These are phyloP conservation scores for Eilema caniola DNA, from an alignment of 2,888 invertebrate genomes.

Conservation along the genomic window DNA sequence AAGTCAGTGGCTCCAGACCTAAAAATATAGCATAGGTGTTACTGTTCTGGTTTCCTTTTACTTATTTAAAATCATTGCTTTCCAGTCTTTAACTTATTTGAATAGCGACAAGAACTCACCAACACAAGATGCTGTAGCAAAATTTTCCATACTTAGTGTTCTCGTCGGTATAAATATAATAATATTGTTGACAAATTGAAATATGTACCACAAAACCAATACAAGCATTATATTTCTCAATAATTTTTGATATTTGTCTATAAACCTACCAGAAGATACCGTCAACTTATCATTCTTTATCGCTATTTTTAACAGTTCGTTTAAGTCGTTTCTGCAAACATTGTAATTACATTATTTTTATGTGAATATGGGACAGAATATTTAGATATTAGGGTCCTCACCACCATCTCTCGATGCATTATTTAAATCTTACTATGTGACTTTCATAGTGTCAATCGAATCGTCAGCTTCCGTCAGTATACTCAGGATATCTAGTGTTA, in stretches of 20 bases:
- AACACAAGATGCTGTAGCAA: constrained; percentile 54
- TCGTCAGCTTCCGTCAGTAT: too few species aligned
- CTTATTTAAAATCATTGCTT: background rate
- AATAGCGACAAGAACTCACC: constrained; percentile 45
- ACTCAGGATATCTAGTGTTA: too few species aligned
- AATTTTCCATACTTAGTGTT: constrained; percentile 47
- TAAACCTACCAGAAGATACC: constrained; percentile 36
- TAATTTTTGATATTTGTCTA: constrained; percentile 35
- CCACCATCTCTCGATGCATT: too few species aligned
- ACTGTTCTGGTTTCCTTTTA: too few species aligned
- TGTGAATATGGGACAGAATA: too few species aligned
- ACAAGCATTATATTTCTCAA: constrained; percentile 55
- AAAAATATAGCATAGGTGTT: constrained; percentile 15
- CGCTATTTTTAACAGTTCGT: constrained; percentile 44
- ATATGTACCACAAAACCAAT: constrained; percentile 53
- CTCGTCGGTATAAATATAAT: constrained; percentile 56
- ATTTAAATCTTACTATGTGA: too few species aligned
- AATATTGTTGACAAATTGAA: constrained; percentile 58
- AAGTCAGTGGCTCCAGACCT: constrained; percentile 47
- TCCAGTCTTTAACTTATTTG: background rate
- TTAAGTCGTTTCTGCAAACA: constrained; percentile 47
- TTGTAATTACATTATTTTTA: background rate
- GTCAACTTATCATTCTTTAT: constrained; percentile 50
- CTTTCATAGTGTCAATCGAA: too few species aligned
- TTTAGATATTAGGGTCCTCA: too few species aligned